Conservation (phyloP, 2,113 vertebrate genomes). For the Speoplatyrhinus poulsoni region DNA sequence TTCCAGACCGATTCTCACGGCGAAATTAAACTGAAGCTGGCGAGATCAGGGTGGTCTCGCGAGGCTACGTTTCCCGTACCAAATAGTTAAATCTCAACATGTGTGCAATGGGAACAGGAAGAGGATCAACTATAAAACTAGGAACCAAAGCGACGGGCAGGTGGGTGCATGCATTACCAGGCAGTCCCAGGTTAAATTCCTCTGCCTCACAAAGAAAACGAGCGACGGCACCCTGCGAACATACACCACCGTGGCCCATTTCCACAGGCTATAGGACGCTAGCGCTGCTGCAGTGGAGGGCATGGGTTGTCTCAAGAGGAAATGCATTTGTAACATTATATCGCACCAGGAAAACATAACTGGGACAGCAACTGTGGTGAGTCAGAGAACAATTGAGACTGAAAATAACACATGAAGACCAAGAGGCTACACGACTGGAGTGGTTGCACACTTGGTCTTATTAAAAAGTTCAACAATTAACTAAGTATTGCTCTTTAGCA, state of each 20-base stretch:
- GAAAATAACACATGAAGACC: background rate
- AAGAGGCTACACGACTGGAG: background rate
- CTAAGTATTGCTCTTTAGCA: slow-evolving; percentile 13
- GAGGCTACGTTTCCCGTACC: background rate
- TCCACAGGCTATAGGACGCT: background rate
- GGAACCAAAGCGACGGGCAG: background rate
- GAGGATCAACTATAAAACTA: slow-evolving; percentile 1
- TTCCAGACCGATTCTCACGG: no score
- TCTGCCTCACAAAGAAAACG: slow-evolving; percentile 5
- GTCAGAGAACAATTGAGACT: background rate
- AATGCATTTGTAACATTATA: no score
- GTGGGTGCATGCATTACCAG: background rate
- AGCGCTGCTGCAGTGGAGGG: no score
- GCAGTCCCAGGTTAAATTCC: background rate
- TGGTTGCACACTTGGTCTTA: slow-evolving; percentile 9
- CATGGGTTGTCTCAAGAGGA: no score
- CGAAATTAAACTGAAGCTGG: no score
- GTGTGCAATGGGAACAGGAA: background rate
- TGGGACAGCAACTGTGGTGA: no score
- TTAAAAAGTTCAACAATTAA: slow-evolving; percentile 9
- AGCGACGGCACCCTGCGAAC: background rate
- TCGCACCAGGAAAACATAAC: background rate
- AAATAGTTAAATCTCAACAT: slow-evolving; percentile 10
- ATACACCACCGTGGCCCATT: background rate
- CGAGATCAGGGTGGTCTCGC: no score